phyloP scores from a whole-genome alignment of 2,113 vertebrate species.

The Paratilapia polleni region DNA sequence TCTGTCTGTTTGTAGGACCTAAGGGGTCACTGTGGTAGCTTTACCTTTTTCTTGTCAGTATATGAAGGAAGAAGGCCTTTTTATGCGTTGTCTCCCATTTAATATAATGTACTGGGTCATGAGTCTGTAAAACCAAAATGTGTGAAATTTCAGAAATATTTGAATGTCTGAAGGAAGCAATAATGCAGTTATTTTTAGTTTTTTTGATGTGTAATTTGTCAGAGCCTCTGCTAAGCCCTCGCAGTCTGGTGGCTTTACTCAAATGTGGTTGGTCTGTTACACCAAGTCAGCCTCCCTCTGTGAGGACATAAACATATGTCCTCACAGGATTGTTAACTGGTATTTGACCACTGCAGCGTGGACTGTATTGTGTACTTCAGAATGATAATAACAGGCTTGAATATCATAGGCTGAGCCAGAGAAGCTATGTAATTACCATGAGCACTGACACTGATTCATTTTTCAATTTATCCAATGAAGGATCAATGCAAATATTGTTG shows the following conservation, averaged over 20 bases:
- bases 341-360: not conserved
- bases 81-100: not conserved
- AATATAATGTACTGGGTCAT: not conserved
- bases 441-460: not conserved
- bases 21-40: not conserved
- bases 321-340: constrained; percentile 1
- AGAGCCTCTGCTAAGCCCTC: not conserved
- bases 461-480: not conserved
- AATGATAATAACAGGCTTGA: constrained; percentile 7
- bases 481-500: not conserved
- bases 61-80: not conserved
- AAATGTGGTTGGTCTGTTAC: constrained; percentile 4
- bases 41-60: not conserved
- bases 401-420: not conserved
- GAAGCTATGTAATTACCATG: not conserved
- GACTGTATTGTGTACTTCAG: not conserved
- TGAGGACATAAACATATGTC: not conserved
- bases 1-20: not conserved
- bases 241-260: not conserved
- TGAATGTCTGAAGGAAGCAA: not conserved
- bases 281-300: not conserved
- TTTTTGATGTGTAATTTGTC: not conserved
- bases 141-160: not conserved
- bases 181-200: not conserved
- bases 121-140: not conserved